A percentile compares a stretch with the other conserved stretches of the same genome.
phyloP scores from a whole-genome alignment of 2,113 vertebrate species.

The cat (Felis catus) region DNA sequence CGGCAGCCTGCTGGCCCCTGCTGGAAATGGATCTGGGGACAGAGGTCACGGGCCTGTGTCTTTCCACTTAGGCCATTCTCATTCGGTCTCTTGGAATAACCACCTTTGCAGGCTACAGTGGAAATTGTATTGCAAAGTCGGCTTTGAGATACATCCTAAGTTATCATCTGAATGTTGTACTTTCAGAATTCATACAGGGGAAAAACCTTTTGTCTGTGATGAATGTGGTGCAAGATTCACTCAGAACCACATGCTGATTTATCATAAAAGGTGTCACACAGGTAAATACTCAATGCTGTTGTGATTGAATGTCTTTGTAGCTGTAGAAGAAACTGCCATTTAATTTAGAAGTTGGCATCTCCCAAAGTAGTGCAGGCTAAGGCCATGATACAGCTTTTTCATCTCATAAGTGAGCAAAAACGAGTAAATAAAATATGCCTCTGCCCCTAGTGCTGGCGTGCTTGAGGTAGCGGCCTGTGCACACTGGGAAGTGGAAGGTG shows the following conservation, averaged over 20 bases:
- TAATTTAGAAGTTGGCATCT: conserved; percentile 9
- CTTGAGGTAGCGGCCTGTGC: neutral
- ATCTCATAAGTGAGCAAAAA: neutral
- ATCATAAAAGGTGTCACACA: conserved; percentile 97
- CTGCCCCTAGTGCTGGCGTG: neutral
- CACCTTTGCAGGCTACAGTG: conserved; percentile 28
- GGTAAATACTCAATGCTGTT: conserved; percentile 84
- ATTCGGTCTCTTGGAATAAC: neutral
- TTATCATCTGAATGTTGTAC: conserved; percentile 73
- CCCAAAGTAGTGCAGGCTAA: neutral
- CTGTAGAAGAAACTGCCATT: conserved; percentile 46
- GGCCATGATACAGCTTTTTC: neutral
- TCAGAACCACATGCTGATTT: conserved; percentile 98
- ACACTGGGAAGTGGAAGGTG: neutral
- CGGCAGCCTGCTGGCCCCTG: neutral
- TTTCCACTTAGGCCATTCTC: neutral
- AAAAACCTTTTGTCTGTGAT: conserved; percentile 97
- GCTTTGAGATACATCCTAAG: conserved; percentile 59
- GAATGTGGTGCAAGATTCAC: conserved; percentile 96
- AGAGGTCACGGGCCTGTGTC: neutral
- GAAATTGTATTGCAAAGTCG: conserved; percentile 29
- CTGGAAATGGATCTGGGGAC: neutral
- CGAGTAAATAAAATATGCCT: neutral
- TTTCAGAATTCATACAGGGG: conserved; percentile 96
- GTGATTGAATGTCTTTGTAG: conserved; percentile 62